Conservation (phyloP, 2,797 vertebrate species). For the Myioborus miniatus region DNA sequence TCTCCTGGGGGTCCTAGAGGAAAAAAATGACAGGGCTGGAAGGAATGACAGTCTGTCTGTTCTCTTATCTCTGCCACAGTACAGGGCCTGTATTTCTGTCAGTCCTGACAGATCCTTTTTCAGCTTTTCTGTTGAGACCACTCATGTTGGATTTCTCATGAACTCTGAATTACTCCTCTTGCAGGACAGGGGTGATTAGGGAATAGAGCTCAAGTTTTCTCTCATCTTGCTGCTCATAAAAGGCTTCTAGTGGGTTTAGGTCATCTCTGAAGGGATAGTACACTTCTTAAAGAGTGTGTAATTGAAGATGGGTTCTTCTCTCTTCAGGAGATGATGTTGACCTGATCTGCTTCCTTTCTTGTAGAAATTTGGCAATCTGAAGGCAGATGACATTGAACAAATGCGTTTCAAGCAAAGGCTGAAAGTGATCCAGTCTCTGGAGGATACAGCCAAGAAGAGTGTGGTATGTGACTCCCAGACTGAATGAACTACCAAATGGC, state of each 20-base stretch:
- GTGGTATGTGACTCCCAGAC: slow-evolving; percentile 82
- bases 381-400: slow-evolving; percentile 92
- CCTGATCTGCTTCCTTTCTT: slow-evolving; percentile 24
- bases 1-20: not conserved
- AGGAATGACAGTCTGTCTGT: not conserved
- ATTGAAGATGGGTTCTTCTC: not conserved
- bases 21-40: not conserved
- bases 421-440: slow-evolving; percentile 96
- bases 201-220: not conserved
- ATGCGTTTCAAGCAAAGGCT: slow-evolving; percentile 98
- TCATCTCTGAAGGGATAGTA: not conserved
- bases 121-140: not conserved
- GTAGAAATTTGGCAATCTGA: slow-evolving; percentile 90
- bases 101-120: not conserved
- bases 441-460: slow-evolving; percentile 95
- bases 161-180: not conserved
- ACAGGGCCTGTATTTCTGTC: not conserved
- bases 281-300: not conserved
- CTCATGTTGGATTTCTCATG: not conserved
- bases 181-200: not conserved
- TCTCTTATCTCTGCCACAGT: not conserved
- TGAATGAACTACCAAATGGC: not conserved
- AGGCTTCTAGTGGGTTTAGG: not conserved
- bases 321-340: not conserved
- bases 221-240: not conserved